phyloP scores from a whole-genome alignment of 2,113 vertebrate species.

The Semnornis frantzii region DNA sequence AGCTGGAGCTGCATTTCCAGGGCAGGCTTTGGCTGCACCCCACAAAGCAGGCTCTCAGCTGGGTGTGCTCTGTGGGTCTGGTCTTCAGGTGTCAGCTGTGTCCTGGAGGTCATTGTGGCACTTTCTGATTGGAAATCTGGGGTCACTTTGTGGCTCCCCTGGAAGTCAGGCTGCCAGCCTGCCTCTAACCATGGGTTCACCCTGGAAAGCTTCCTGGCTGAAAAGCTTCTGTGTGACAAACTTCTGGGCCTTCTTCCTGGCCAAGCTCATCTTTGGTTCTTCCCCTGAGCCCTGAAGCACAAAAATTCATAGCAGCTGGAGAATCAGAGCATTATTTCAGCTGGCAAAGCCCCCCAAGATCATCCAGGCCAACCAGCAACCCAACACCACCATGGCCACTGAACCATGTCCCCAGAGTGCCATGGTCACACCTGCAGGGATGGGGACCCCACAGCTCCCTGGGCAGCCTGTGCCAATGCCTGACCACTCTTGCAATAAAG shows the following conservation, averaged over 20 bases:
- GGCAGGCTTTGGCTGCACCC: not conserved
- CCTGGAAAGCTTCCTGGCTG: not conserved
- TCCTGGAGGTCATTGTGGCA: not conserved
- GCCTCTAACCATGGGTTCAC: not conserved
- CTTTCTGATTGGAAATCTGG: not conserved
- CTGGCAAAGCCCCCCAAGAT: too few relatives aligned
- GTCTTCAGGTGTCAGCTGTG: not conserved
- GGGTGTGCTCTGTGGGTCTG: not conserved
- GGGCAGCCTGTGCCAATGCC: too few relatives aligned
- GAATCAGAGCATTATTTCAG: too few relatives aligned
- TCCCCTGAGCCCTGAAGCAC: not conserved
- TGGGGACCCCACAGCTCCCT: too few relatives aligned
- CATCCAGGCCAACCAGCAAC: too few relatives aligned
- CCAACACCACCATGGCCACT: too few relatives aligned
- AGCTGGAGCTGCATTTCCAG: not conserved
- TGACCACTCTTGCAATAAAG: too few relatives aligned
- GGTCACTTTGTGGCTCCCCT: not conserved
- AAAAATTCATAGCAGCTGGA: too few relatives aligned
- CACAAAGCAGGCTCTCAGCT: fast-evolving
- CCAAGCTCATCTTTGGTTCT: not conserved
- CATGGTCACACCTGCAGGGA: too few relatives aligned
- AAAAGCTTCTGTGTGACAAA: not conserved
- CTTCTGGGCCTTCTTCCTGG: not conserved
- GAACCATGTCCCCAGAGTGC: too few relatives aligned
- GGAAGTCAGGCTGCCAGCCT: not conserved